Evolutionary conservation across 2,113 vertebrate genomes (phyloP), one percentile per base, ranked within the genome.

Genomic region (Delphinapterus leucas): DNA sequence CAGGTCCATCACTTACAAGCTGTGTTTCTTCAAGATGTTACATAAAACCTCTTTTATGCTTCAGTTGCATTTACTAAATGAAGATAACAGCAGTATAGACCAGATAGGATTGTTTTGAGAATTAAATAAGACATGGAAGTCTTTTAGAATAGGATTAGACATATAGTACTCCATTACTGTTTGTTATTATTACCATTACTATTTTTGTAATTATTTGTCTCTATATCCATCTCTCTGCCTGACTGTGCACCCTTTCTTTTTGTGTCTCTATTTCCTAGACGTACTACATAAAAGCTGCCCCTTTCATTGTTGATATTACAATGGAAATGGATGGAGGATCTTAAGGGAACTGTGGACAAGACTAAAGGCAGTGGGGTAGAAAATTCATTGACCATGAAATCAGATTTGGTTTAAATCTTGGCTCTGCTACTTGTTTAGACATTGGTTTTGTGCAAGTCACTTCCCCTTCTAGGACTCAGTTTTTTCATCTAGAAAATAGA

Each of bases 401-500:
- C 15, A 68, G 33, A 60, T 87, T 88, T 95, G 79, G 8, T 60
- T 93, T 79, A 76, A 85, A 49, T 41, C 41, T 87, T 86, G 36
- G 6, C 12, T 84, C 77, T 88, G 12, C n/a, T 10, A 28, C 14
- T 67, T 71, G 58, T 49, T 76, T 9, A 71, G 25, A 86, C 14
- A 14, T 49, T 74, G 65, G 13, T 25, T 94, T 93, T 80, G 17
- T 90, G 8, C 28, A 55, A 74, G 21, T 79, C 33, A 61, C 12
- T 65, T 55, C 31, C 20, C 31, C 49, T 83, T 71, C 28, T 73
- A n/a, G 44, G 67, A 84, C 68, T 96, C 92, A 88, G 80, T 96
- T 84, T 97, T 20, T 31, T 70, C 83, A 77, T 90, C 94, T 88
- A 53, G 63, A 86, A 96, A 97, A 85, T 76, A 61, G 87, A 88